phyloP scores from a whole-genome alignment of 2,888 invertebrate genomes.

The Saturnia pavonia region DNA sequence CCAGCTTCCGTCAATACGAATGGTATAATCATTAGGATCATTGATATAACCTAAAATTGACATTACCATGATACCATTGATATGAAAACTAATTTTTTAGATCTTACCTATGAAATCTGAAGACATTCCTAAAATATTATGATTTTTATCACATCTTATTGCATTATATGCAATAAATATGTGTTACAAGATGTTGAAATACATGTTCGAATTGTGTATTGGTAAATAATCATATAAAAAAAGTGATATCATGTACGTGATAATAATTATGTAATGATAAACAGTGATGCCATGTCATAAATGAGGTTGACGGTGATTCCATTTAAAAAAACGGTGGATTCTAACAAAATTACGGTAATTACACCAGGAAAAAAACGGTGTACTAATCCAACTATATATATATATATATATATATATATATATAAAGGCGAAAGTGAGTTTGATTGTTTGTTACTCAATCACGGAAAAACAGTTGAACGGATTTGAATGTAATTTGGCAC shows the following conservation, averaged over 20 bases:
- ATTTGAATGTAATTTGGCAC: no score
- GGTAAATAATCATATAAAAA: neutral
- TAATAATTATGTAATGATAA: no score
- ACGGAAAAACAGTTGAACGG: no score
- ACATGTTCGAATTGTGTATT: neutral
- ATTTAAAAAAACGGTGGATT: no score
- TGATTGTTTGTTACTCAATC: no score
- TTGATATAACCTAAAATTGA: conserved; percentile 75
- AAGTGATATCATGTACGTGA: neutral
- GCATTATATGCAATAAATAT: neutral
- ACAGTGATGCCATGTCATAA: no score
- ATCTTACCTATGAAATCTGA: conserved; percentile 26
- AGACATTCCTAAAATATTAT: neutral
- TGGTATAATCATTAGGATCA: conserved; percentile 71
- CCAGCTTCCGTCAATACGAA: conserved; percentile 56
- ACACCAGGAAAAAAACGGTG: no score
- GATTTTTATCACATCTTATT: neutral
- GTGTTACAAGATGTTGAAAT: neutral
- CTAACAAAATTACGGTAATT: no score
- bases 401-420: no score
- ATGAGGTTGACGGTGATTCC: no score
- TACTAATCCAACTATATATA: no score
- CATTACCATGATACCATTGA: conserved; percentile 35
- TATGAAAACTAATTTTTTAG: conserved; percentile 17
- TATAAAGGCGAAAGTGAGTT: no score